Conservation (phyloP, 2,888 invertebrate genomes). For the Plebejus melissa region DNA sequence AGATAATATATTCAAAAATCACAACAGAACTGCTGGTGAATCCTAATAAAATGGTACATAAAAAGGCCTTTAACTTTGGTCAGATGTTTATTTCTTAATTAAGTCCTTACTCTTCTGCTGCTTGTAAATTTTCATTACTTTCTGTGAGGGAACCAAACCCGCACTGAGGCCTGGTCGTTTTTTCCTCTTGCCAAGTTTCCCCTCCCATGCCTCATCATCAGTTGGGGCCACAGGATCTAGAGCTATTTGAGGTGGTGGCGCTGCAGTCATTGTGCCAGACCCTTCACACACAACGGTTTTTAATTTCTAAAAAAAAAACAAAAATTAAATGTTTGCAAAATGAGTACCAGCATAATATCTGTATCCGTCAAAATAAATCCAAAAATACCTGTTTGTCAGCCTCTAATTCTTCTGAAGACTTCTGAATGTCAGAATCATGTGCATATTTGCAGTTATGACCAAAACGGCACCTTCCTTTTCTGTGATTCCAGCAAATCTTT, state of each 20-base stretch:
- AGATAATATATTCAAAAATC: too few relatives aligned
- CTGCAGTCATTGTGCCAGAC: constrained; percentile 58
- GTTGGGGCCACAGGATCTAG: constrained; percentile 49
- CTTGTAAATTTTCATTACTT: constrained; percentile 88
- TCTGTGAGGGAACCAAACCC: constrained; percentile 88
- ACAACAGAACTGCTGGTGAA: too few relatives aligned
- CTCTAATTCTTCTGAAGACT: constrained; percentile 78
- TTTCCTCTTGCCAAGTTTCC: constrained; percentile 79
- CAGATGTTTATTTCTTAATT: constrained; percentile 42
- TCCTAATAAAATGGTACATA: not conserved
- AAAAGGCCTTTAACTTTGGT: not conserved
- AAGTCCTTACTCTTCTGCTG: constrained; percentile 78
- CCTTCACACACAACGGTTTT: constrained; percentile 68
- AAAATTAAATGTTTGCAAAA: not conserved
- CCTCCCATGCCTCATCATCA: constrained; percentile 72
- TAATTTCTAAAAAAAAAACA: constrained; percentile 53
- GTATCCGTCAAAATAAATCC: not conserved
- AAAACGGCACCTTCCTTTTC: constrained; percentile 93
- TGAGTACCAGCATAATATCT: not conserved
- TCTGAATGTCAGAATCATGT: constrained; percentile 91
- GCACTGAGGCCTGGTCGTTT: constrained; percentile 89
- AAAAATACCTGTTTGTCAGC: constrained; percentile 69
- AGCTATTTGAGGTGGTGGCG: constrained; percentile 52
- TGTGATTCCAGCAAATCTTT: constrained; percentile 95
- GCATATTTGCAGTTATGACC: constrained; percentile 95